These are phyloP conservation scores for Harpagoxenus sublaevis DNA, from an alignment of 2,888 invertebrate species.

Conservation along the genomic window DNA sequence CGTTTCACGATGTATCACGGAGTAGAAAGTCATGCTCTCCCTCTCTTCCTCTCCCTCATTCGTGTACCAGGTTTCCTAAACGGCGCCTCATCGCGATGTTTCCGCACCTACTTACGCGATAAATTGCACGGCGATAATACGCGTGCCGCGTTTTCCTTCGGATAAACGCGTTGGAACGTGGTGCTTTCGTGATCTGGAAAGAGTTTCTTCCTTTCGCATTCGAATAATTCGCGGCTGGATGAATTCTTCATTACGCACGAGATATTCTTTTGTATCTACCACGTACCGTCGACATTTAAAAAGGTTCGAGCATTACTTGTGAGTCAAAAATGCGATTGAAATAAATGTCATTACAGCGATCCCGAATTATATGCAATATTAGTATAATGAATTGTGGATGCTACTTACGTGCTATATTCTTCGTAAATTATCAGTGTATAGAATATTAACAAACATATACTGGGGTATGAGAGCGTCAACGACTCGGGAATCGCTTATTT, in stretches of 20 bases:
- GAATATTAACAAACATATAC: too few relatives aligned
- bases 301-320: too few relatives aligned
- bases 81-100: slow-evolving; percentile 28
- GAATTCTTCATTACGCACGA: slow-evolving; percentile 34
- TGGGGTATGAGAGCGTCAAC: too few relatives aligned
- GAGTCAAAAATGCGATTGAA: too few relatives aligned
- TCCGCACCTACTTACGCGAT: slow-evolving; percentile 48
- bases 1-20: slow-evolving; percentile 37
- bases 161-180: slow-evolving; percentile 23
- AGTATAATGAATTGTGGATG: too few relatives aligned
- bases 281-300: not conserved
- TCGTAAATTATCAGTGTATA: too few relatives aligned
- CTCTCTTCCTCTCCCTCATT: not conserved
- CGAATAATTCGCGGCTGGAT: slow-evolving; percentile 14
- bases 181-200: slow-evolving; percentile 31
- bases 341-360: too few relatives aligned
- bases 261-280: not conserved
- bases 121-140: slow-evolving; percentile 48
- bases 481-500: too few relatives aligned
- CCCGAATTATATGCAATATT: too few relatives aligned
- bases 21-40: slow-evolving; percentile 35
- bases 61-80: slow-evolving; percentile 14
- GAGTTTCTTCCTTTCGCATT: slow-evolving; percentile 19
- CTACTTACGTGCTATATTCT: too few relatives aligned
- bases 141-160: slow-evolving; percentile 25